Evolutionary conservation across 2,888 invertebrate species (phyloP).

Genomic region (Tigriopus californicus): DNA sequence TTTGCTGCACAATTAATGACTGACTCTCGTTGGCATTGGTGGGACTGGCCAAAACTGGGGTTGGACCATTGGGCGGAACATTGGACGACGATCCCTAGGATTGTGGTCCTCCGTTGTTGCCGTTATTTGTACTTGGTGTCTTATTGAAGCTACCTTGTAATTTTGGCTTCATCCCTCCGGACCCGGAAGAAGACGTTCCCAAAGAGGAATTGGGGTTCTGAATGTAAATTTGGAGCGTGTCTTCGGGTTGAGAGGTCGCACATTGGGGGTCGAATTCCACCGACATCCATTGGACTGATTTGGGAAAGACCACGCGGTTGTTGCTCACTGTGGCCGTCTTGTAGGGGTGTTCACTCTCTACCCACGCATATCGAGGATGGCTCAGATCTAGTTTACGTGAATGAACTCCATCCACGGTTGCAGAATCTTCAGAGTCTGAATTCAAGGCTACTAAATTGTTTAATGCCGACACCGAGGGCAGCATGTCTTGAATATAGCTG

Average conservation of each 20-base stretch:
- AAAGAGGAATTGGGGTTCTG: background rate
- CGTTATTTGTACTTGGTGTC: too few relatives aligned
- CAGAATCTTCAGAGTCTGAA: constrained; percentile 24
- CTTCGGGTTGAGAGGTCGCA: constrained; percentile 80
- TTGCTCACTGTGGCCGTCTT: constrained; percentile 66
- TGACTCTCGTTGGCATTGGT: background rate
- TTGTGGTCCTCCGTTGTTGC: too few relatives aligned
- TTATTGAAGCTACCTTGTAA: background rate
- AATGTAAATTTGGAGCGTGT: constrained; percentile 39
- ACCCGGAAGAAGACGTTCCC: background rate
- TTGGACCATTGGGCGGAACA: background rate
- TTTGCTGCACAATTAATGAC: constrained; percentile 32
- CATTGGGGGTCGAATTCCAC: constrained; percentile 83
- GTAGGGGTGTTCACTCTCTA: constrained; percentile 94
- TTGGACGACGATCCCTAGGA: too few relatives aligned
- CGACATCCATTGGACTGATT: constrained; percentile 71
- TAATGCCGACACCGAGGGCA: constrained; percentile 69
- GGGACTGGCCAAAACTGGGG: background rate
- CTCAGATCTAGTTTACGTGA: background rate
- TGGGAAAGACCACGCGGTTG: constrained; percentile 69
- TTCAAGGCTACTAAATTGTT: constrained; percentile 35
- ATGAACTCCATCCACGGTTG: background rate
- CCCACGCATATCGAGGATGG: constrained; percentile 46
- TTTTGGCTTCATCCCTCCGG: background rate
- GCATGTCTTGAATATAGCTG: constrained; percentile 61